Evolutionary conservation across 2,113 vertebrate genomes (phyloP).

Genomic region (Chaetodon auriga): DNA sequence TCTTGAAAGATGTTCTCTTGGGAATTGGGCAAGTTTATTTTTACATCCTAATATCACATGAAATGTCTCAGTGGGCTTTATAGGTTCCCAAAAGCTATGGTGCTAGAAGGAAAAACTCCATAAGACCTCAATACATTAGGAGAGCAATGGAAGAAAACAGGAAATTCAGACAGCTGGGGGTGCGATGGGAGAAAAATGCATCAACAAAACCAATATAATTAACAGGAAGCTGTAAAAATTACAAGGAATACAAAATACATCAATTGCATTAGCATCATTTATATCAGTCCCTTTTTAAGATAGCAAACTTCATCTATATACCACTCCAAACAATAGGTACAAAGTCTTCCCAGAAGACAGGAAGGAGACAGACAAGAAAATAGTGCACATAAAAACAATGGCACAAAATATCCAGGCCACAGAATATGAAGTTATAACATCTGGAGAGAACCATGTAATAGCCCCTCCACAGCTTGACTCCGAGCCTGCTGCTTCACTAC

Average conservation of each 20-base stretch:
- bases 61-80: neutral
- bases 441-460: neutral
- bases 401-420: neutral
- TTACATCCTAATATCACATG: neutral
- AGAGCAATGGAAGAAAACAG: neutral
- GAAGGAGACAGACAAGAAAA: neutral
- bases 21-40: conserved; percentile 5
- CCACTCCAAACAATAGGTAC: neutral
- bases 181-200: neutral
- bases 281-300: neutral
- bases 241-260: neutral
- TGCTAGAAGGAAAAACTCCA: neutral
- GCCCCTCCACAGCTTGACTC: neutral
- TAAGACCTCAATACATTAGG: neutral
- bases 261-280: neutral
- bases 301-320: neutral
- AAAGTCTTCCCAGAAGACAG: neutral
- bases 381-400: neutral
- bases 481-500: neutral
- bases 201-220: neutral
- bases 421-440: neutral
- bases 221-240: neutral
- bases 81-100: neutral
- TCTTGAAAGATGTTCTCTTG: conserved; percentile 5
- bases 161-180: neutral